Conservation (phyloP, 2,888 invertebrate genomes). For the Doris montereyensis region DNA sequence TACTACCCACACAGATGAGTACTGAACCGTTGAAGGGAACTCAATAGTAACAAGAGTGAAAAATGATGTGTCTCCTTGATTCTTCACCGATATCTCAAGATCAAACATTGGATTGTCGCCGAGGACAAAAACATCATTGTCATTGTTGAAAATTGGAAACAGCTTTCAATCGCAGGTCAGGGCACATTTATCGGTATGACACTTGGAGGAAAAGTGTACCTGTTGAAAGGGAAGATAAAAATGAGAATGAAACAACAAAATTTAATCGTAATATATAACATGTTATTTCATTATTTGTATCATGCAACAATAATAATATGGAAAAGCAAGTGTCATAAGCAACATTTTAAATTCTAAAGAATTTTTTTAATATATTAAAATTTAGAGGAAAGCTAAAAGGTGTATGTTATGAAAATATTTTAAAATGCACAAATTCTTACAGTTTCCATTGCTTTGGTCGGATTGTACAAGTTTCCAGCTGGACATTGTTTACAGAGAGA, state of each 20-base stretch:
- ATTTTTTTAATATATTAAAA: no score
- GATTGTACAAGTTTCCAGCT: conserved; percentile 45
- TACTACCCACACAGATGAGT: conserved; percentile 42
- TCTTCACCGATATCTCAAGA: conserved; percentile 49
- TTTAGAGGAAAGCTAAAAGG: no score
- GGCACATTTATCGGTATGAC: conserved; percentile 49
- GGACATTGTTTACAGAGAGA: conserved; percentile 44
- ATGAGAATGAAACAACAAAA: no score
- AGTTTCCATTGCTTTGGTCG: no score
- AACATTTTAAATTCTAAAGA: no score
- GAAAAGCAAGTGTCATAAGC: no score
- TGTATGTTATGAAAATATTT: no score
- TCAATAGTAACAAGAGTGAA: conserved; percentile 48
- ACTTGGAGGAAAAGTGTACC: conserved; percentile 50
- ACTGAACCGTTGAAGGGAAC: conserved; percentile 47
- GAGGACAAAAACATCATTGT: conserved; percentile 43
- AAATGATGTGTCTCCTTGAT: conserved; percentile 54
- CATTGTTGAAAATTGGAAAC: conserved; percentile 38
- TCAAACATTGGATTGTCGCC: conserved; percentile 49
- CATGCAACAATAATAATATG: no score
- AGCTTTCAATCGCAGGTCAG: conserved; percentile 48
- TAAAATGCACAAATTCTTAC: no score
- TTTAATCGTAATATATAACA: not conserved
- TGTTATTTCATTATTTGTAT: no score
- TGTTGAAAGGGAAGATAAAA: no score